Conservation (phyloP, 2,113 vertebrate species). For the Hypanus sabinus region DNA sequence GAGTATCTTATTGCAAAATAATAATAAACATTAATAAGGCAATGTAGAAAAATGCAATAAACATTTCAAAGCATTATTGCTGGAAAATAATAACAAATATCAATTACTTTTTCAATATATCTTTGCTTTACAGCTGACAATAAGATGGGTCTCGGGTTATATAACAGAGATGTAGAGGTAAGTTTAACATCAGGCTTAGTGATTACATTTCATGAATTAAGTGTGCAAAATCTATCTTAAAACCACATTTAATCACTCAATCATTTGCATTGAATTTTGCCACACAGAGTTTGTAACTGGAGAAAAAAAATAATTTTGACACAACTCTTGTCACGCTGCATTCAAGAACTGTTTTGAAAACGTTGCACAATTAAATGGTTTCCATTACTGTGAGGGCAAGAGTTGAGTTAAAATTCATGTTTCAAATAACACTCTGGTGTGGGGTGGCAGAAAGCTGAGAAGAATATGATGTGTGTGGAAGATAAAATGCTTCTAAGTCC, state of each 20-base stretch:
- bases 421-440: background rate
- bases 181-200: background rate
- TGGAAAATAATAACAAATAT: background rate
- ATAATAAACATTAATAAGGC: background rate
- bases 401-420: background rate
- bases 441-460: background rate
- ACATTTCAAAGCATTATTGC: background rate
- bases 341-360: constrained; percentile 16
- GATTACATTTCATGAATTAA: constrained; percentile 18
- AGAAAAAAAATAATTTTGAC: background rate
- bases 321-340: background rate
- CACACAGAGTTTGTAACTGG: background rate
- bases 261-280: background rate
- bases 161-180: background rate
- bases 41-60: background rate
- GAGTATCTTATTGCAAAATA: background rate
- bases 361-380: background rate
- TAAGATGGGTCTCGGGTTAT: background rate
- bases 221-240: background rate
- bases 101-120: background rate
- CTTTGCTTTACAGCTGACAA: background rate
- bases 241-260: background rate
- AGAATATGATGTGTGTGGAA: background rate
- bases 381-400: too few species aligned
- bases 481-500: constrained; percentile 12